Percentiles rank a stretch among this genome's conserved stretches.
phyloP scores from a whole-genome alignment of 2,888 invertebrate species.

The Eulithis prunata region DNA sequence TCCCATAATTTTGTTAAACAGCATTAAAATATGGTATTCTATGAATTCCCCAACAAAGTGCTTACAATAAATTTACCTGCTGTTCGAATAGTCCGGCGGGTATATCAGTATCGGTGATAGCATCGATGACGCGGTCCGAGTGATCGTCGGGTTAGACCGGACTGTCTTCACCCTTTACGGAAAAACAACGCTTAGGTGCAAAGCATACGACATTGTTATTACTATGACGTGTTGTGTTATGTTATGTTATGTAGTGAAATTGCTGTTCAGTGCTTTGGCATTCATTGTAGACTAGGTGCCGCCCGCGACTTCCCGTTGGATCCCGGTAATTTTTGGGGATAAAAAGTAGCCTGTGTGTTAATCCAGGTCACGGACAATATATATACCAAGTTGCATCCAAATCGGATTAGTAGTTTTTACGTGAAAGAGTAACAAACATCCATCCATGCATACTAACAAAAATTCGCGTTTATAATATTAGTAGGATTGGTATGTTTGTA shows the following conservation, averaged over 20 bases:
- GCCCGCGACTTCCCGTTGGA: too few species aligned
- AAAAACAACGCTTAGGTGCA: conserved; percentile 79
- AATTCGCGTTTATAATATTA: too few species aligned
- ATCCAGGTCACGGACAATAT: too few species aligned
- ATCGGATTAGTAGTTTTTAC: too few species aligned
- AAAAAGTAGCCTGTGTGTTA: too few species aligned
- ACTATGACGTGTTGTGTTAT: conserved; percentile 44
- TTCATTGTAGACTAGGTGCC: conserved; percentile 1
- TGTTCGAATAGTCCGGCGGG: conserved; percentile 79
- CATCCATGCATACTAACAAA: too few species aligned
- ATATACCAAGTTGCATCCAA: too few species aligned
- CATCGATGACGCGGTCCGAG: conserved; percentile 82
- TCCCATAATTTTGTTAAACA: too few species aligned
- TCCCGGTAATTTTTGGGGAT: too few species aligned
- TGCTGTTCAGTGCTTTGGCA: conserved; percentile 14
- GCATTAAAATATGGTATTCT: conserved; percentile 37
- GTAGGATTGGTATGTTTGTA: too few species aligned
- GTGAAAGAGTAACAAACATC: too few species aligned
- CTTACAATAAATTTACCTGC: conserved; percentile 70
- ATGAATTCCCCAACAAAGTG: conserved; percentile 43
- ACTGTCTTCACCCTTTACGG: conserved; percentile 81
- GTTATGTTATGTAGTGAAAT: conserved; percentile 29
- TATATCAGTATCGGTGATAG: conserved; percentile 84
- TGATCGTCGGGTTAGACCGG: conserved; percentile 83
- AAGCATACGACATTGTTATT: conserved; percentile 65